Evolutionary conservation across 2,888 invertebrate genomes (phyloP), one percentile per base, ranked within the genome.

Genomic region (Tridacna crocea): DNA sequence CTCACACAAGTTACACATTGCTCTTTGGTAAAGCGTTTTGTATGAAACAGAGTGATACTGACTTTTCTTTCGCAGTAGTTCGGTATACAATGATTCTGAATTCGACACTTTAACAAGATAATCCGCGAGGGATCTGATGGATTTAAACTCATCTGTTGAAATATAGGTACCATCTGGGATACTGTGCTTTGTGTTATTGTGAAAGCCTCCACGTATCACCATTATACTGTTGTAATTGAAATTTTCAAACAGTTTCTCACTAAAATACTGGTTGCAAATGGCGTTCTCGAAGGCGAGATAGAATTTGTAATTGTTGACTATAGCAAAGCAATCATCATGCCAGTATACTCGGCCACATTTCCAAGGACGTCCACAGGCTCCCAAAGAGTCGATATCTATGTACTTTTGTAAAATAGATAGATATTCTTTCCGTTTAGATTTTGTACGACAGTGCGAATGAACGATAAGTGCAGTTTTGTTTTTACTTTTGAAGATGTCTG

Each of bases 331-430:
- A 6, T 82, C 60, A 36, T 82, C 79, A 26, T 82, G 82, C 12
- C 76, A 58, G n/a, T 72, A 82, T 22, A 61, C 63, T 48, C 66
- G 75, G n/a, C 82, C 82, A 70, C 82, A 82, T n/a, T 82, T 75
- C 82, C 82, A 82, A 4, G 72, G 75, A 65, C n/a, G 66, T 36
- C 82, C 82, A 47, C 82, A 82, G 46, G 58, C 24, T 6, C 82
- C 82, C 0, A 79, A 72, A 11, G 75, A 58, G 0, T 65, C 70
- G 0, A 82, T 47, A 12, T 75, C 72, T 24, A 76, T 48, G 66
- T 75, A 68, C 22, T 73, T 48, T 13, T 60, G 63, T 22, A 82
- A 68, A 11, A 22, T 24, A 10, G 36, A 22, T 2, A 79, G 61
- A 24, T 73, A 82, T n/a, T 22, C 51, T 55, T 82, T 79, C 3